Evolutionary conservation across 2,888 invertebrate genomes (phyloP), one percentile per base, ranked within the genome.

Genomic region (Drymonia ruficornis): DNA sequence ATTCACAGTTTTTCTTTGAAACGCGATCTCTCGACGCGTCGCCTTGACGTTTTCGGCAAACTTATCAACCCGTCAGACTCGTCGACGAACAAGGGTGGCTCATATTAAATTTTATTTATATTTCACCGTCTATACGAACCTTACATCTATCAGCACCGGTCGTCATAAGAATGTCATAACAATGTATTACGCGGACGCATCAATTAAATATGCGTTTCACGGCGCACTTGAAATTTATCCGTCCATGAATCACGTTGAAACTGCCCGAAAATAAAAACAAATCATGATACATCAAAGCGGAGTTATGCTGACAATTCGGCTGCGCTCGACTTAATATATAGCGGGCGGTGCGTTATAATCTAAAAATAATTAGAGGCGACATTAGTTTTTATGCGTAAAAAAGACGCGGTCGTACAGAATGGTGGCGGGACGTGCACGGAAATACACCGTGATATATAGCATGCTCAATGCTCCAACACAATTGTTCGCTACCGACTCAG

Each of bases 351-450:
- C 87, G 91, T 88, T 91, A 85, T 90, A 90, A 91, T 91, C 91
- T 91, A 92, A 91, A 92, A 92, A 92, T 92, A 92, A 92, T 92
- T 91, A 92, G 89, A 88, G 81, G 82, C 82, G 90, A 89, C 91
- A 91, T 91, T 91, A 88, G 91, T 92, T 91, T 91, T 92, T 91
- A 89, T 86, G 86, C 87, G 86, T 91, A 91, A 91, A 92, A 91
- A 91, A 91, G 86, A 87, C 81, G 82, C 80, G 81, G 80, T 74
- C 81, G 82, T 84, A 80, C 77, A 78, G 80, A 77, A 74, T 76
- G 77, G 78, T 77, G 80, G 61, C 76, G 81, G 78, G 80, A 76
- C 80, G 66, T 59, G 87, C 80, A 91, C 91, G 86, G 86, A 91
- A 91, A 92, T 92, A 91, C 84, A 66, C 67, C 60, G 83, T 89